Conservation (phyloP, 2,797 vertebrate species). For the Nannoperca australis region DNA sequence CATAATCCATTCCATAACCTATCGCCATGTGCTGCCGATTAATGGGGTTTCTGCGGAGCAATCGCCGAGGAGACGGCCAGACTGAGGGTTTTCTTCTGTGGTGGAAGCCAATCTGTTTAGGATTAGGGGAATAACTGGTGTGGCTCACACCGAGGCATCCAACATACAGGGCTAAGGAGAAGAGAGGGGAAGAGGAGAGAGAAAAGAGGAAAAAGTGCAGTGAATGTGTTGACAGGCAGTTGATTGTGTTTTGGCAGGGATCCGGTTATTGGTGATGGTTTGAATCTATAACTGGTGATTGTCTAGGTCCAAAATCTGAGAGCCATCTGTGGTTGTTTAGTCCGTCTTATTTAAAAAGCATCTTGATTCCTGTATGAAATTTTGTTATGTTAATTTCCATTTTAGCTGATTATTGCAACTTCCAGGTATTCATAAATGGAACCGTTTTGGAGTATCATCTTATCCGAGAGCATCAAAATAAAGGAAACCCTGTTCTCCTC, state of each 20-base stretch:
- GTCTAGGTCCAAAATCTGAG: slow-evolving; percentile 44
- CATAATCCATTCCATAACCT: slow-evolving; percentile 86
- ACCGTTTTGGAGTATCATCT: slow-evolving; percentile 41
- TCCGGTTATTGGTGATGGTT: slow-evolving; percentile 62
- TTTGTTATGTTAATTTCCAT: slow-evolving; percentile 20
- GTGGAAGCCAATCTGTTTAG: slow-evolving; percentile 87
- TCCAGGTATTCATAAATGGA: slow-evolving; percentile 35
- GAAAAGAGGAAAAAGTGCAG: slow-evolving; percentile 59
- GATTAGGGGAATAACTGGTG: slow-evolving; percentile 87
- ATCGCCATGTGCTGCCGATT: slow-evolving; percentile 86
- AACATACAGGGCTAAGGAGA: slow-evolving; percentile 69
- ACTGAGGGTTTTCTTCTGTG: slow-evolving; percentile 84
- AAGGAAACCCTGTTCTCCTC: slow-evolving; percentile 64
- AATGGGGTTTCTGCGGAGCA: slow-evolving; percentile 83
- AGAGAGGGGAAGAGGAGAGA: slow-evolving; percentile 60
- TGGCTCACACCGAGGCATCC: slow-evolving; percentile 82
- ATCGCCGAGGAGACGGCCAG: slow-evolving; percentile 82
- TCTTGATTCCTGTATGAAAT: slow-evolving; percentile 18
- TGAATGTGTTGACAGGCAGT: slow-evolving; percentile 72
- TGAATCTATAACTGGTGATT: slow-evolving; percentile 62
- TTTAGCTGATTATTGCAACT: slow-evolving; percentile 11
- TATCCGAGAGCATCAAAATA: slow-evolving; percentile 59
- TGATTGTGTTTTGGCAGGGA: slow-evolving; percentile 76
- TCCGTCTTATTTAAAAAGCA: slow-evolving; percentile 26
- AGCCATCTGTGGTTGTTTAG: slow-evolving; percentile 51